Evolutionary conservation across 2,888 invertebrate genomes (phyloP), one percentile per base, ranked within the genome.

Genomic region (Ectemnius lituratus): DNA sequence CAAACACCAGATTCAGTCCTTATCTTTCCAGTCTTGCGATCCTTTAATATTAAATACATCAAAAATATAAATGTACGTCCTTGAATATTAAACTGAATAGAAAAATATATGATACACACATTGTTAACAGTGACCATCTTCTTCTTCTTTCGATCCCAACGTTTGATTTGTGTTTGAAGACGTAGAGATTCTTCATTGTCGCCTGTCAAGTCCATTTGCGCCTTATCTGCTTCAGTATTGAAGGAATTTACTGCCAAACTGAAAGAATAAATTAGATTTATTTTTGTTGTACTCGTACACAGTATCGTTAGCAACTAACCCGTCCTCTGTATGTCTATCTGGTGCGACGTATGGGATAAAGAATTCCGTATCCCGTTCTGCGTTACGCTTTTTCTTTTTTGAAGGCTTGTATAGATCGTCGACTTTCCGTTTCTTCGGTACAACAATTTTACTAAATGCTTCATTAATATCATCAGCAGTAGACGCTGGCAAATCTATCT

Each of bases 71-170:
- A 23, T 8, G 4, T n/a, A 23, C 28, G n/a, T 20, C 45, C 56
- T 11, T 16, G 1, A 59, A 14, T 11, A 1, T 63, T 56, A 16
- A 64, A 56, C 69, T 63, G 57, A 4, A n/a, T 66, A 37, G 13
- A 76, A 61, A 4, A 45, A 37, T n/a, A 0, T 20, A 58, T n/a
- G 18, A 23, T 77, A 86, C 92, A 84, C 90, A 95, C 95, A 75
- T 93, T 93, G 78, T 93, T 93, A 0, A 94, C 93, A 28, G 94
- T 93, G 46, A 99, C 95, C 95, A 97, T 98, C 92, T 97, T 98
- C 93, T 99, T 99, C 91, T 96, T 95, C 89, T 98, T 97, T 62
- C 98, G 93, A 92, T 99, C 99, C 99, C 99, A 98, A 88, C 94
- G 95, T 88, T 95, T 94, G 81, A 94, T 91, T 76, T 94, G 93